Conservation (phyloP, 2,113 vertebrate genomes). For the Baryphthengus martii region DNA sequence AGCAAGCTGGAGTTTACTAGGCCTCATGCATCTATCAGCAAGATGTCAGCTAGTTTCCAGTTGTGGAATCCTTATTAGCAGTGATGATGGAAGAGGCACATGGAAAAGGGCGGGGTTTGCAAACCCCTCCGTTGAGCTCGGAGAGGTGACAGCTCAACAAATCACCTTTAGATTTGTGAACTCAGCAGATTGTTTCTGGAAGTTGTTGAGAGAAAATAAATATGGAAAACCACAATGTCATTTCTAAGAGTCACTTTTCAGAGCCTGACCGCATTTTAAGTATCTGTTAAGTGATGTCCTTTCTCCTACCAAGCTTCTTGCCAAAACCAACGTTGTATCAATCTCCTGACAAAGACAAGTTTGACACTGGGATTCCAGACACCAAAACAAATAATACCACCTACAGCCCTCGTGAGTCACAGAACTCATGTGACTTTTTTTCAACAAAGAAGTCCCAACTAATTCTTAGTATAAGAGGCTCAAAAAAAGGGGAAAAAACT, state of each 20-base stretch:
- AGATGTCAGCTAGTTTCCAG: background rate
- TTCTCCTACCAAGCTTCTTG: constrained; percentile 33
- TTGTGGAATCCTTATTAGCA: background rate
- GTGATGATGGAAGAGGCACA: constrained; percentile 40
- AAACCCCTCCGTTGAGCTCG: background rate
- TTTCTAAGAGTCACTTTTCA: constrained; percentile 62
- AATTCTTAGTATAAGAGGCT: background rate
- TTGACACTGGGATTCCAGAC: constrained; percentile 8
- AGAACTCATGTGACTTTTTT: background rate
- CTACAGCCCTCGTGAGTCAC: constrained; percentile 40
- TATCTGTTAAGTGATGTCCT: constrained; percentile 69
- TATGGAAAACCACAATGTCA: constrained; percentile 66
- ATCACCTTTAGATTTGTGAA: constrained; percentile 55
- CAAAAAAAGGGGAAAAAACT: background rate
- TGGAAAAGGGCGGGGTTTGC: background rate
- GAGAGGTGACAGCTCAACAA: constrained; percentile 52
- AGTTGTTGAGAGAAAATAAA: constrained; percentile 68
- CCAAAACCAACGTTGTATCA: constrained; percentile 54
- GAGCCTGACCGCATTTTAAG: constrained; percentile 66
- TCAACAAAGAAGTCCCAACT: background rate
- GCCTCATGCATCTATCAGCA: constrained; percentile 46
- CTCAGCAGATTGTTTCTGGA: constrained; percentile 69
- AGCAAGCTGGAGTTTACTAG: background rate
- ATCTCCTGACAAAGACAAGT: constrained; percentile 41
- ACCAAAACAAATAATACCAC: constrained; percentile 53